Base-by-base conservation (phyloP, 1,140 invertebrate species). In the Hetaerina americana region DNA sequence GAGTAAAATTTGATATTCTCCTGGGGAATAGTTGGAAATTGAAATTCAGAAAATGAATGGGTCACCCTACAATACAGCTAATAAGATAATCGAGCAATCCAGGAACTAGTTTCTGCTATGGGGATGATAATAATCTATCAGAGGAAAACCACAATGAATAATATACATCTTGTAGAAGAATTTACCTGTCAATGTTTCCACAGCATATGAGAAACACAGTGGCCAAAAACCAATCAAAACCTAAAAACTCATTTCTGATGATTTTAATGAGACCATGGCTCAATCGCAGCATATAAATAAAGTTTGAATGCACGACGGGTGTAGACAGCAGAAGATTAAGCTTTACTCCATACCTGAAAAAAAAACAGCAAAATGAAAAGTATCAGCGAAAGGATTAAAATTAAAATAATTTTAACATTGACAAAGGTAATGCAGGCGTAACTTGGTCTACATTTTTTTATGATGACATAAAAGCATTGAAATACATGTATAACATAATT, bases 171-270 rank as follows among this genome's bases (percentile, higher is more conserved):
- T 5, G 26, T 71, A 0, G 29, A 25, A 26, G n/a, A 22, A 67
- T 57, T 57, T 26, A 70, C 28, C 66, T 69, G 22, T 72, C 72
- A 27, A 72, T 28, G 29, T 70, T 72, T n/a, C 72, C 72, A 40
- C 66, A 69, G 29, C 68, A 72, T 24, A 73, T 24, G 5, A 73
- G 67, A 66, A 72, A 73, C 26, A 68, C 29, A 22, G 71, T 26
- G 18, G 66, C 73, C 22, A 72, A 5, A 40, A 73, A 73, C 73
- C 73, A 73, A 28, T 73, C 73, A 66, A 72, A 73, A 26, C 73
- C 73, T 6, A 26, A n/a, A n/a, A 68, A 66, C 18, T 25, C 12
- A 68, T 29, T 22, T 8, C 18, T 26, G 2, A 57, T 1, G 22
- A 57, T 57, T 57, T 57, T 57, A 12, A 57, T 18, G 10, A n/a